Conservation (phyloP, 1,140 invertebrate species). For the Ruditapes philippinarum region DNA sequence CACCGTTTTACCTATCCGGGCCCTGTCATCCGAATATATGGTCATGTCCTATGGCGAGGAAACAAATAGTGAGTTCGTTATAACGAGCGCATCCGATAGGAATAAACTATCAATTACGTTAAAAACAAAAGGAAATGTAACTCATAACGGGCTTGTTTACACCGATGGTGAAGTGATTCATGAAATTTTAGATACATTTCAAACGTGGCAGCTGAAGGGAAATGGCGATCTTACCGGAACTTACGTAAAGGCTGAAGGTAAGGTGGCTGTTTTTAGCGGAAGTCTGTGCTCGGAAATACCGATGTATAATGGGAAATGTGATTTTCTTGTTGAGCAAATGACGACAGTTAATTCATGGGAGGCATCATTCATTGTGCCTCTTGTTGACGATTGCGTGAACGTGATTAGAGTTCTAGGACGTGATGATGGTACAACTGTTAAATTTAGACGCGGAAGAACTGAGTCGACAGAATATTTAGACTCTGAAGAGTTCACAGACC, state of each 20-base stretch:
- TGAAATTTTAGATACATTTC: slow-evolving; percentile 23
- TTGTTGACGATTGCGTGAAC: slow-evolving; percentile 25
- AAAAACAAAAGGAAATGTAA: slow-evolving; percentile 23
- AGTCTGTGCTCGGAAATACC: slow-evolving; percentile 18
- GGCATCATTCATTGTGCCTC: slow-evolving; percentile 24
- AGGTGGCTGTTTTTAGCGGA: slow-evolving; percentile 11
- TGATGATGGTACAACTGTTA: slow-evolving; percentile 14
- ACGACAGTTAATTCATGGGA: slow-evolving; percentile 21
- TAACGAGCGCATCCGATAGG: background rate
- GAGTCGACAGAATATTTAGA: background rate
- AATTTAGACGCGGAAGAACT: background rate
- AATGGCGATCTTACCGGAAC: slow-evolving; percentile 16
- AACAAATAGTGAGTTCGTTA: slow-evolving; percentile 8
- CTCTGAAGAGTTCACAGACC: background rate
- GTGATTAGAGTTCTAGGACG: slow-evolving; percentile 7
- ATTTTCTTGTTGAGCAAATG: slow-evolving; percentile 22
- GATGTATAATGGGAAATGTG: background rate
- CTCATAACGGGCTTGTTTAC: background rate
- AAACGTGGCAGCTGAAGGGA: slow-evolving; percentile 41
- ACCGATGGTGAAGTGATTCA: slow-evolving; percentile 13
- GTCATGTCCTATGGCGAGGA: background rate
- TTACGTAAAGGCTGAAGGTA: slow-evolving; percentile 31
- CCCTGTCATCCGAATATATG: slow-evolving; percentile 21
- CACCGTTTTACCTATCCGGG: background rate
- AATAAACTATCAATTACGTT: slow-evolving; percentile 8